Evolutionary conservation across 2,888 invertebrate genomes (phyloP).

Genomic region (Lepidochitona cinerea): DNA sequence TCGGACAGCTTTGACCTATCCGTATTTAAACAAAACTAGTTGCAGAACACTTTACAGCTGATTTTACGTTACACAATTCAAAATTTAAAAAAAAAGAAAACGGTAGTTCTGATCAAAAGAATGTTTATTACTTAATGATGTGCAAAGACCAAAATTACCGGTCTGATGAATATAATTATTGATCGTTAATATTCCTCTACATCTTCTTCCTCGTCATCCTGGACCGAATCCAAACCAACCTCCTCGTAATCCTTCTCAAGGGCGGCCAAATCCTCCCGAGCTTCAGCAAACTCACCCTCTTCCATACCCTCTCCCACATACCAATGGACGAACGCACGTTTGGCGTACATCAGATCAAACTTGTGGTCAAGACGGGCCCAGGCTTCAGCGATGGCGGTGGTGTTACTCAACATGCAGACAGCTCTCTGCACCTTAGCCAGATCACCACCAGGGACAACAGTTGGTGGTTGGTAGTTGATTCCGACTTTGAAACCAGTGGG

Average conservation of each 20-base stretch:
- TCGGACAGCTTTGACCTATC: too few species aligned
- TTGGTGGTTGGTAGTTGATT: not conserved
- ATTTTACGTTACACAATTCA: too few species aligned
- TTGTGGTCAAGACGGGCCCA: not conserved
- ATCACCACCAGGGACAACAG: not conserved
- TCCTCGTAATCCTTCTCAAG: not conserved
- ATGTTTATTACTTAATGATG: too few species aligned
- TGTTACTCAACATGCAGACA: constrained; percentile 83
- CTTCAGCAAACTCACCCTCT: not conserved
- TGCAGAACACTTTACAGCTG: too few species aligned
- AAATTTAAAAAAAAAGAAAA: too few species aligned
- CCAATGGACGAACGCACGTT: not conserved
- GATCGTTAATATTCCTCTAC: not conserved
- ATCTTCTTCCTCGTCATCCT: not conserved
- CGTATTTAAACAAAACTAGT: too few species aligned
- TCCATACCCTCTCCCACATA: constrained; percentile 1
- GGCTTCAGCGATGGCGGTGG: constrained; percentile 86
- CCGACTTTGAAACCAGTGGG: not conserved
- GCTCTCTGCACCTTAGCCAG: not conserved
- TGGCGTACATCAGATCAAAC: not conserved
- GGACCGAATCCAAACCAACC: constrained; percentile 27
- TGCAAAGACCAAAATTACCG: too few species aligned
- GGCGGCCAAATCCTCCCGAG: not conserved
- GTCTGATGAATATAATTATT: too few species aligned
- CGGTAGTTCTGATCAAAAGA: too few species aligned